Conservation (phyloP, 2,113 vertebrate species). For the Caracal caracal region DNA sequence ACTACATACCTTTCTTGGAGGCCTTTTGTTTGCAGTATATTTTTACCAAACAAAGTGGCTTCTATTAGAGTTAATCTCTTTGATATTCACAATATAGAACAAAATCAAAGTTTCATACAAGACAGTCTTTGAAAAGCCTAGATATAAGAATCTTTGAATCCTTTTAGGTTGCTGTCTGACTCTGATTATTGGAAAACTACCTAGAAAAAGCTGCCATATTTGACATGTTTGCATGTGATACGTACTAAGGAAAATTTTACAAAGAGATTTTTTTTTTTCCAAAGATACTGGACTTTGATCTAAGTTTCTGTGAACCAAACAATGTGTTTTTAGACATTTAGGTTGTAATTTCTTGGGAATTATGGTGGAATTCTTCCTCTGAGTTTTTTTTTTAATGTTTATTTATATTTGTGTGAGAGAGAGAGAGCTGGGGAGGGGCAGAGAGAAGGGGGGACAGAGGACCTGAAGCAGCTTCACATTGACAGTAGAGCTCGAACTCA, state of each 20-base stretch:
- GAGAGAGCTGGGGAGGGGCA: too few species aligned
- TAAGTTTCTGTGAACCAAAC: conserved; percentile 20
- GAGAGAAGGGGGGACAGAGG: too few species aligned
- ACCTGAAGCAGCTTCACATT: too few species aligned
- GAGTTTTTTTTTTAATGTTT: background rate
- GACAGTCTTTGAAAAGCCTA: background rate
- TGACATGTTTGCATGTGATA: background rate
- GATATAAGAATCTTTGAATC: background rate
- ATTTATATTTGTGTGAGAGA: too few species aligned
- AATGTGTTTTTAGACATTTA: background rate
- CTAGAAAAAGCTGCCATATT: conserved; percentile 22
- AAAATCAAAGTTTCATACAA: conserved; percentile 16
- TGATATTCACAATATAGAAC: conserved; percentile 22
- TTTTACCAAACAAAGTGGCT: background rate
- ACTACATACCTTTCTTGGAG: background rate
- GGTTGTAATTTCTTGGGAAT: background rate
- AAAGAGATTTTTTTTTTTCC: background rate
- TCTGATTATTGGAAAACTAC: background rate
- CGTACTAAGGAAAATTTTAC: background rate
- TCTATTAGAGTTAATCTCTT: conserved; percentile 26
- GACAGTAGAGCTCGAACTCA: too few species aligned
- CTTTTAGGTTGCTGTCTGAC: background rate
- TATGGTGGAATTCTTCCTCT: background rate
- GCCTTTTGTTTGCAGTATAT: background rate
- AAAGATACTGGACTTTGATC: conserved; percentile 7